Conservation (phyloP, 2,113 vertebrate species). For the Chaetodon auriga region DNA sequence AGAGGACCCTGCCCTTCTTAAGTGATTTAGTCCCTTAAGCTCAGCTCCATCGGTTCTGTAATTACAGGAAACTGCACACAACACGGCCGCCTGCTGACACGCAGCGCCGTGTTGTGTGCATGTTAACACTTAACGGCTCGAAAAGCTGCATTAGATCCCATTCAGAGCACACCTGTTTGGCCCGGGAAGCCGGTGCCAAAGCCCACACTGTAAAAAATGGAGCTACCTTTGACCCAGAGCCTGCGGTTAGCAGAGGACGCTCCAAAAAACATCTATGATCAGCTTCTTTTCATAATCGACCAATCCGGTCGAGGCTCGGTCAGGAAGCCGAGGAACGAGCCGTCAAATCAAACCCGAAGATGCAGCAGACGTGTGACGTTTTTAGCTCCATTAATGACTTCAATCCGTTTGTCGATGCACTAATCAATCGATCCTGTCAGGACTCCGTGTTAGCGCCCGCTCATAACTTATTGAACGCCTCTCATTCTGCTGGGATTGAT, state of each 20-base stretch:
- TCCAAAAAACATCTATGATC: not conserved
- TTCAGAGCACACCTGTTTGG: not conserved
- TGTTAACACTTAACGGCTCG: conserved; percentile 16
- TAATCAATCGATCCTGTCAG: not conserved
- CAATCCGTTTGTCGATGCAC: not conserved
- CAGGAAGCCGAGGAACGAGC: not conserved
- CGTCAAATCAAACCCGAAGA: not conserved
- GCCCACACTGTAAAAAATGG: not conserved
- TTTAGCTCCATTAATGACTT: not conserved
- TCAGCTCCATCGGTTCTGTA: conserved; percentile 56
- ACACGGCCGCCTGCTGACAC: conserved; percentile 28
- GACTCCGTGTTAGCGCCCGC: not conserved
- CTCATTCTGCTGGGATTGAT: not conserved
- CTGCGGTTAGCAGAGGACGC: not conserved
- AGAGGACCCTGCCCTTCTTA: conserved; percentile 69
- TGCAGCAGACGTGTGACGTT: not conserved
- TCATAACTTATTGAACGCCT: not conserved
- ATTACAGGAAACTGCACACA: conserved; percentile 76
- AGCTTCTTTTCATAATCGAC: not conserved
- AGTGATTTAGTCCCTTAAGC: conserved; percentile 75
- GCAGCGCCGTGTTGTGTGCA: not conserved
- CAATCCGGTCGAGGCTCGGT: too few relatives aligned
- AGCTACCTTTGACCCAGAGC: not conserved
- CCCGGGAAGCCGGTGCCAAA: not conserved
- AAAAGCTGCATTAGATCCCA: not conserved